Evolutionary conservation across 2,888 invertebrate species (phyloP).

Genomic region (Ecliptopera silaceata): DNA sequence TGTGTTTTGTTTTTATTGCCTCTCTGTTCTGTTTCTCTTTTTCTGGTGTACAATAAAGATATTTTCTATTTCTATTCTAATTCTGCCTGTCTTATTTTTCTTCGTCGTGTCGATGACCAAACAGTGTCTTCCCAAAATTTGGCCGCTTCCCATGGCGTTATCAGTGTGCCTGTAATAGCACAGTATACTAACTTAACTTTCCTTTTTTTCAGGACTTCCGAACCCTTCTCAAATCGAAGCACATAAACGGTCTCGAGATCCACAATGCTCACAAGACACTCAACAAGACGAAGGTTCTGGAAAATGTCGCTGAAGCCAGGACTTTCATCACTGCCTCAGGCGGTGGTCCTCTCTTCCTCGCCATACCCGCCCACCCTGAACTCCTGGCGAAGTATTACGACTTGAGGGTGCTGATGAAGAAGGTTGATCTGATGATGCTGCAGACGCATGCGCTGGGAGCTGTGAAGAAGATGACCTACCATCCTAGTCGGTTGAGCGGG

Average conservation of each 20-base stretch:
- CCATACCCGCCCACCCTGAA: conserved; percentile 86
- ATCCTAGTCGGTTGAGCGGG: conserved; percentile 89
- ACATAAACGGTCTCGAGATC: conserved; percentile 83
- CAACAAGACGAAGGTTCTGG: conserved; percentile 76
- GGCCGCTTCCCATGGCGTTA: too few relatives aligned
- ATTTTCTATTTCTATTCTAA: too few relatives aligned
- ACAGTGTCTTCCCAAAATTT: too few relatives aligned
- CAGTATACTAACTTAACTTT: not conserved
- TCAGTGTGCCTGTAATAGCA: too few relatives aligned
- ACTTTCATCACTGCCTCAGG: conserved; percentile 72
- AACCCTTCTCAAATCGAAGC: conserved; percentile 79
- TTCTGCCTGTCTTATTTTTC: too few relatives aligned
- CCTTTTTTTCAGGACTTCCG: conserved; percentile 72
- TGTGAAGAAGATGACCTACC: conserved; percentile 87
- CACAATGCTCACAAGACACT: conserved; percentile 79
- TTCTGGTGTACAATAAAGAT: too few relatives aligned
- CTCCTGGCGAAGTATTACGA: conserved; percentile 88
- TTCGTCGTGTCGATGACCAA: too few relatives aligned
- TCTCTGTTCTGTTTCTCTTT: too few relatives aligned
- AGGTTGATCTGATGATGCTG: conserved; percentile 86
- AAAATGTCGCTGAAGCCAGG: conserved; percentile 71
- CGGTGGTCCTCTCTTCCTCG: conserved; percentile 81
- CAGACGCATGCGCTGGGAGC: conserved; percentile 86
- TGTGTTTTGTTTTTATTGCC: too few relatives aligned
- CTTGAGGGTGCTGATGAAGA: conserved; percentile 85